A percentile compares a stretch with the other conserved stretches of the same genome.
phyloP scores from a whole-genome alignment of 2,113 vertebrate species.

The Colossoma macropomum region DNA sequence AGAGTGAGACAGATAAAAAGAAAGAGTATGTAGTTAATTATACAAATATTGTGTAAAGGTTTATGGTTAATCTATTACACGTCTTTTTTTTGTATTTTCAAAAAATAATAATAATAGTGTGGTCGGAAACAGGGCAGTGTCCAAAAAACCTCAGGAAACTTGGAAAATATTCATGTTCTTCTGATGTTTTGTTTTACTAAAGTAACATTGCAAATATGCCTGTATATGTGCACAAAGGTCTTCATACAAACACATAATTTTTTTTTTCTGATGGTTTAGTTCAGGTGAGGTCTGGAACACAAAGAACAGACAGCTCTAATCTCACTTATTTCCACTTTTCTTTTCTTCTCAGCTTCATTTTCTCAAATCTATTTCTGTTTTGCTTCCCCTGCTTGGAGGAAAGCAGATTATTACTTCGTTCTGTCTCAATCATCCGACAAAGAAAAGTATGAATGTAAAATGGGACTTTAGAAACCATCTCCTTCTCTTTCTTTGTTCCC shows the following conservation, averaged over 20 bases:
- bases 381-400: neutral
- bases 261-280: slow-evolving; percentile 3
- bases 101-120: too few species aligned
- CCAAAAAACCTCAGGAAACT: too few species aligned
- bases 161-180: too few species aligned
- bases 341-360: neutral
- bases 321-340: neutral
- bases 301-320: neutral
- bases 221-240: too few species aligned
- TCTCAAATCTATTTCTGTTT: slow-evolving; percentile 3
- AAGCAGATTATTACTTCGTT: neutral
- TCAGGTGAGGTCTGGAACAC: slow-evolving; percentile 1
- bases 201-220: too few species aligned
- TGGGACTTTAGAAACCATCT: neutral
- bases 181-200: too few species aligned
- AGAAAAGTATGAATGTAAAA: slow-evolving; percentile 8
- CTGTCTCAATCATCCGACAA: neutral
- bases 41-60: neutral
- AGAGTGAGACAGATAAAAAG: too few species aligned
- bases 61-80: neutral
- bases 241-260: neutral
- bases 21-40: neutral
- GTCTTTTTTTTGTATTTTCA: too few species aligned
- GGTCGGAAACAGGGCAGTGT: too few species aligned
- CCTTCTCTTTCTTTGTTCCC: neutral